Evolutionary conservation across 92 coral and sea anemone species (phyloP), one percentile per base, ranked within the genome.

Genomic region (Chrysogorgia sp.): DNA sequence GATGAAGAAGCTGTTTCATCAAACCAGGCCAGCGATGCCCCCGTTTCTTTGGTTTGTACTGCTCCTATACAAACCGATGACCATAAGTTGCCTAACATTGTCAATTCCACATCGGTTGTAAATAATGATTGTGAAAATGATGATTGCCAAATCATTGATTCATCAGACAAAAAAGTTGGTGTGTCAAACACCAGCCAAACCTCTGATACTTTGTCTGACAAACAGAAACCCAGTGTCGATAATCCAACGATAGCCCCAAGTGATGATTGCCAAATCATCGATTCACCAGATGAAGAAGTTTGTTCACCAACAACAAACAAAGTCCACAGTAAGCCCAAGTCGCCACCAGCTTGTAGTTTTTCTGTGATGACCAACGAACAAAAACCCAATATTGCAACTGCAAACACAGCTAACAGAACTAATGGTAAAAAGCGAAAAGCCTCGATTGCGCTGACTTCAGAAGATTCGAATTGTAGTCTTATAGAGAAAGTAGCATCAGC

Each of bases 351-450:
- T n/a, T n/a, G n/a, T n/a, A n/a, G n/a, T n/a, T n/a, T n/a, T n/a
- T n/a, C n/a, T n/a, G n/a, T n/a, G n/a, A n/a, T n/a, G n/a, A n/a
- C n/a, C n/a, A n/a, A 8, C 10, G 50, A 43, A 8, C 10, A 43
- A 43, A 43, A 43, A 43, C 50, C 50, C 17, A 8, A 17, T 43
- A 8, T 17, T 43, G 9, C 50, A 8, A 43, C 14, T 19, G 1
- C 12, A 14, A 10, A 19, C 12, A 10, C 64, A 19, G 21, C 29
- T 19, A 47, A 25, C 31, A 31, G 9, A 40, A 40, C 22, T 24
- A 35, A 55, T 56, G 25, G n/a, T 30, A 53, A 41, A 32, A 72
- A 72, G 35, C 64, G 79, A 28, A 72, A 72, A 34, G 63, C 65
- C 2, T 24, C 60, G 7, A 28, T 26, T 45, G 76, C 45, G 15